phyloP scores from a whole-genome alignment of 2,888 invertebrate genomes.

The Tethea ocularis region DNA sequence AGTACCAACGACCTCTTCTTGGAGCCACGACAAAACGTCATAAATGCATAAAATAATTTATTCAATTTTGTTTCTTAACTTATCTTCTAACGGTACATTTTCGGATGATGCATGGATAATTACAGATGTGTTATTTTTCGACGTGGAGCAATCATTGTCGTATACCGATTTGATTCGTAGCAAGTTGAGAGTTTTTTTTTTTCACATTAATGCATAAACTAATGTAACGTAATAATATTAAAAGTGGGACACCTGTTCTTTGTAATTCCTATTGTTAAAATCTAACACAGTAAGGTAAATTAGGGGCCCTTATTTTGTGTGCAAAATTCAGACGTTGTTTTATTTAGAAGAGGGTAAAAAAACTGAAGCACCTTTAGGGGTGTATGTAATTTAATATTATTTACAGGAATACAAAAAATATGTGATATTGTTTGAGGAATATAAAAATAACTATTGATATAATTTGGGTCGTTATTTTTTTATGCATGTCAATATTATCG shows the following conservation, averaged over 20 bases:
- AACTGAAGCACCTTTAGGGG: constrained; percentile 14
- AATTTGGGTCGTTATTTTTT: background rate
- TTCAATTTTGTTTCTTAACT: constrained; percentile 46
- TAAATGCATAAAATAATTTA: constrained; percentile 44
- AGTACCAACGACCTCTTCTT: constrained; percentile 82
- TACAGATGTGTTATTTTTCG: constrained; percentile 75
- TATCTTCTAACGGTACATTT: constrained; percentile 40
- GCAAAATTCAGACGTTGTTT: constrained; percentile 48
- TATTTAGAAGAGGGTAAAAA: constrained; percentile 23
- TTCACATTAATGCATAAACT: constrained; percentile 73
- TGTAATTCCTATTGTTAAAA: constrained; percentile 71
- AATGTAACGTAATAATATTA: constrained; percentile 80
- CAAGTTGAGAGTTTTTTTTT: constrained; percentile 65
- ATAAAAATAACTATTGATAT: background rate
- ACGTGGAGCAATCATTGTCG: constrained; percentile 80
- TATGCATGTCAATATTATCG: too few relatives aligned
- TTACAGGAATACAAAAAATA: background rate
- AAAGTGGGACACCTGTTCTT: constrained; percentile 75
- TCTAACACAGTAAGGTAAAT: constrained; percentile 59
- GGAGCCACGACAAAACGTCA: constrained; percentile 53
- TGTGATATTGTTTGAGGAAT: background rate
- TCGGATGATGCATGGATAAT: constrained; percentile 43
- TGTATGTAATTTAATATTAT: background rate
- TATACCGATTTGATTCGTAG: constrained; percentile 82
- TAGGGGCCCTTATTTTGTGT: constrained; percentile 41